Evolutionary conservation across 1,140 invertebrate genomes (phyloP).

Genomic region (Diorhabda sublineata): DNA sequence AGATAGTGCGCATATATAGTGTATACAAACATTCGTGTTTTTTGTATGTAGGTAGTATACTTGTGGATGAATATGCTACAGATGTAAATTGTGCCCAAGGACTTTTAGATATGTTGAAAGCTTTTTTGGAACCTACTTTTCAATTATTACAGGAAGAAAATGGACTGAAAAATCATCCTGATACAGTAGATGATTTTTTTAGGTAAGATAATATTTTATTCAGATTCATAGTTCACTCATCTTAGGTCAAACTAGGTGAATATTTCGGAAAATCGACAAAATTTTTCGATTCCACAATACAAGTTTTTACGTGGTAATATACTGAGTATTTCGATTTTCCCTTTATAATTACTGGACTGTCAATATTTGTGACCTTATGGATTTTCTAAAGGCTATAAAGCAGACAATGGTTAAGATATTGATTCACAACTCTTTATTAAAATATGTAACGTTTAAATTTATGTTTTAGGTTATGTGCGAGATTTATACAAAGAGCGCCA

Average conservation of each 20-base stretch:
- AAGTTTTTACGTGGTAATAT: too few species aligned
- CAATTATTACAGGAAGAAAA: constrained; percentile 68
- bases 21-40: constrained; percentile 88
- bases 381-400: too few species aligned
- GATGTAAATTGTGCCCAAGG: constrained; percentile 66
- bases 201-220: constrained; percentile 51
- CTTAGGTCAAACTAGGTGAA: background rate
- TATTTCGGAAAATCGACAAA: too few species aligned
- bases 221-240: background rate
- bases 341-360: too few species aligned
- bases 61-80: constrained; percentile 90
- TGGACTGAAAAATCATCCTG: constrained; percentile 86
- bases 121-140: constrained; percentile 83
- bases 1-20: constrained; percentile 83
- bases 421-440: background rate
- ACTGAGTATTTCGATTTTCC: too few species aligned
- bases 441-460: background rate
- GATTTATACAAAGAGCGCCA: constrained; percentile 84
- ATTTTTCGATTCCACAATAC: too few species aligned
- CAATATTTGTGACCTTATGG: too few species aligned
- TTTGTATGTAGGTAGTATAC: constrained; percentile 89
- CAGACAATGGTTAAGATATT: too few species aligned
- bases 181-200: constrained; percentile 97
- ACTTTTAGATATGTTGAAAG: constrained; percentile 82
- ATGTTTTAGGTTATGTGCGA: constrained; percentile 44